phyloP scores from a whole-genome alignment of 2,113 vertebrate species.

The Hemicordylus capensis region DNA sequence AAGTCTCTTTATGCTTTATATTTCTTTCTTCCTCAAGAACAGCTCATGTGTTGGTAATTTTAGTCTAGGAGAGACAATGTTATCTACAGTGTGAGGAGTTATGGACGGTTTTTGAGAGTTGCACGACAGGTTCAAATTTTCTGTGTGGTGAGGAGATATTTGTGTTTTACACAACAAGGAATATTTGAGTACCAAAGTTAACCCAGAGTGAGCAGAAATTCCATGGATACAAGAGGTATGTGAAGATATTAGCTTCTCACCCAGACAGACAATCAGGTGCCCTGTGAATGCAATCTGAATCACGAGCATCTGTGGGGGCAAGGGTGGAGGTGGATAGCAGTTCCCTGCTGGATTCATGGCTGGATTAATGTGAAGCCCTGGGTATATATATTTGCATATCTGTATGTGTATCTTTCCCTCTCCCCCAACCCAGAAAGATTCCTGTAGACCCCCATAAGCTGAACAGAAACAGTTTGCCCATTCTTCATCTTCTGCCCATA shows the following conservation, averaged over 20 bases:
- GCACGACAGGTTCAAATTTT: background rate
- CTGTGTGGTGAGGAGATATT: background rate
- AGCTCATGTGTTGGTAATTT: background rate
- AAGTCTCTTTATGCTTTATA: constrained; percentile 10
- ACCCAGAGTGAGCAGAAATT: background rate
- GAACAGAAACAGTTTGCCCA: too few relatives aligned
- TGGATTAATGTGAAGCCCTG: too few relatives aligned
- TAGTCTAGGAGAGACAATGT: background rate
- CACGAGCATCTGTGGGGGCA: too few relatives aligned
- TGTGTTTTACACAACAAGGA: background rate
- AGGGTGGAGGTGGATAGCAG: too few relatives aligned
- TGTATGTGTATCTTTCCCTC: too few relatives aligned
- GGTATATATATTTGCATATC: too few relatives aligned
- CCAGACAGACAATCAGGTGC: background rate
- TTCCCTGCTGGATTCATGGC: too few relatives aligned
- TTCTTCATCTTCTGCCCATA: too few relatives aligned
- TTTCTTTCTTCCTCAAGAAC: background rate
- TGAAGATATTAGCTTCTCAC: background rate
- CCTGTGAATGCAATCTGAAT: background rate
- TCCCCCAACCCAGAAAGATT: too few relatives aligned
- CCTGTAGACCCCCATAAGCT: too few relatives aligned
- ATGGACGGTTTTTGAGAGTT: background rate
- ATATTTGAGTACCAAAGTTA: background rate
- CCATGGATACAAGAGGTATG: background rate
- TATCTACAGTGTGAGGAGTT: background rate